A percentile compares a stretch with the other conserved stretches of the same genome.
Conservation (phyloP, 2,797 vertebrate species). For the Brotula barbata region DNA sequence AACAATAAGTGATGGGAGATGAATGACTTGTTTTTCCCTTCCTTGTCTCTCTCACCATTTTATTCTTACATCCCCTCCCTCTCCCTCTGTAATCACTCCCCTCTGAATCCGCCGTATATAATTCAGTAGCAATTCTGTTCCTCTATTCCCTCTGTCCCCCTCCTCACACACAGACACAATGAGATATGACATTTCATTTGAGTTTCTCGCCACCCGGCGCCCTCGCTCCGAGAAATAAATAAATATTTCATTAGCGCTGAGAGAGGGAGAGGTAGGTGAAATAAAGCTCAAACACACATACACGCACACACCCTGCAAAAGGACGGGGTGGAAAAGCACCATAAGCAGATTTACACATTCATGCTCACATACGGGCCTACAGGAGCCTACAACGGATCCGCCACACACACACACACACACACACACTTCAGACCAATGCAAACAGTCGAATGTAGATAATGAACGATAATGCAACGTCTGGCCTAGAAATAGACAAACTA, state of each 20-base stretch:
- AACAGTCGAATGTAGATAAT: slow-evolving; percentile 41
- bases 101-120: slow-evolving; percentile 69
- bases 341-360: slow-evolving; percentile 10
- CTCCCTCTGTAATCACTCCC: slow-evolving; percentile 71
- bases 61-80: slow-evolving; percentile 32
- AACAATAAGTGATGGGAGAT: slow-evolving; percentile 39
- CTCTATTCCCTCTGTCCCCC: slow-evolving; percentile 49
- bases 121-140: slow-evolving; percentile 72
- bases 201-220: slow-evolving; percentile 66
- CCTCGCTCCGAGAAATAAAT: slow-evolving; percentile 84
- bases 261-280: slow-evolving; percentile 72
- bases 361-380: not conserved
- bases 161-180: slow-evolving; percentile 69
- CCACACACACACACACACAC: slow-evolving; percentile 2
- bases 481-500: slow-evolving; percentile 60
- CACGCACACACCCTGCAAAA: slow-evolving; percentile 49
- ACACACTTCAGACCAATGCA: slow-evolving; percentile 25
- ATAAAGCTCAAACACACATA: slow-evolving; percentile 55
- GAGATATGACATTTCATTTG: slow-evolving; percentile 81
- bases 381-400: too few species aligned
- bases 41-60: slow-evolving; percentile 2
- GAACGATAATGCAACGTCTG: slow-evolving; percentile 57
- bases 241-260: slow-evolving; percentile 85
- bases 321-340: too few species aligned
- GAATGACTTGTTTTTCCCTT: slow-evolving; percentile 35